phyloP scores from a whole-genome alignment of 2,888 invertebrate species.

The Erynnis tages region DNA sequence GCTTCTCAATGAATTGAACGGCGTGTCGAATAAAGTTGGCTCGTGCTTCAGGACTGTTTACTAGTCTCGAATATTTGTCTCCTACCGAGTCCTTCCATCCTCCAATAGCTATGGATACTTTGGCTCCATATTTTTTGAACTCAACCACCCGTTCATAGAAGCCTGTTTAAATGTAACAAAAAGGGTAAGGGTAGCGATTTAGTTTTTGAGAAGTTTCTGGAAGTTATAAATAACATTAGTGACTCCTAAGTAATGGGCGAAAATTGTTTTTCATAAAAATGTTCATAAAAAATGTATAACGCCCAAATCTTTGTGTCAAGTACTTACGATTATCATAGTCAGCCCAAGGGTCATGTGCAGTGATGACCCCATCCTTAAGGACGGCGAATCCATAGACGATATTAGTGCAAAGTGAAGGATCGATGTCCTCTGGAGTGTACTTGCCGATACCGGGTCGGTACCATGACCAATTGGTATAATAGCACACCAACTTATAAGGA shows the following conservation, averaged over 20 bases:
- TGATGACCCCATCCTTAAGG: conserved; percentile 89
- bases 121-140: conserved; percentile 89
- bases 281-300: not conserved
- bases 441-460: conserved; percentile 91
- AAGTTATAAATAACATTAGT: too few relatives aligned
- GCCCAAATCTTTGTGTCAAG: not conserved
- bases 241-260: not conserved
- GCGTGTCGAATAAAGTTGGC: conserved; percentile 88
- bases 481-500: conserved; percentile 91
- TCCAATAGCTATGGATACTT: conserved; percentile 94
- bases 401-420: conserved; percentile 94
- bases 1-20: conserved; percentile 88
- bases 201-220: too few relatives aligned
- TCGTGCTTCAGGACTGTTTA: conserved; percentile 87
- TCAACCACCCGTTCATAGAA: conserved; percentile 92
- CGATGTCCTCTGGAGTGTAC: conserved; percentile 92
- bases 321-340: conserved; percentile 91
- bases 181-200: too few relatives aligned
- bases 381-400: conserved; percentile 96
- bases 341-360: conserved; percentile 95
- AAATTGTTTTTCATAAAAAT: not conserved
- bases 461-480: conserved; percentile 98
- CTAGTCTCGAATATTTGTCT: conserved; percentile 93
- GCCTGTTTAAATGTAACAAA: conserved; percentile 70
- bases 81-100: conserved; percentile 97